phyloP scores from a whole-genome alignment of 2,113 vertebrate genomes.

The Aspiorhynchus laticeps region DNA sequence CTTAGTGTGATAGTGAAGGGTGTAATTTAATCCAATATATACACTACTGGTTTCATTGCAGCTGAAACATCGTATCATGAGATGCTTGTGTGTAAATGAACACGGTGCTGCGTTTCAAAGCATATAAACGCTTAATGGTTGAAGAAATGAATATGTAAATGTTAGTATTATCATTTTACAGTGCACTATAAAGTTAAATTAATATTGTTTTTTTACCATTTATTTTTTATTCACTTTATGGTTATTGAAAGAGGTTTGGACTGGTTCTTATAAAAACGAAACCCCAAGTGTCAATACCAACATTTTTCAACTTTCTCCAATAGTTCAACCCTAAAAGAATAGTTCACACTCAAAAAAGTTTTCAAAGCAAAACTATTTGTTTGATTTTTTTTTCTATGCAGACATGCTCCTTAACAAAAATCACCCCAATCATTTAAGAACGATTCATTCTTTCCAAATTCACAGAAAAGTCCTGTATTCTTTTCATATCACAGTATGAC shows the following conservation, averaged over 20 bases:
- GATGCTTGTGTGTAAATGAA: background rate
- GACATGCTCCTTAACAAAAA: background rate
- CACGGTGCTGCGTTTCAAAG: background rate
- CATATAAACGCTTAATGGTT: background rate
- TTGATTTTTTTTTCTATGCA: background rate
- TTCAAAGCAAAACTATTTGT: too few species aligned
- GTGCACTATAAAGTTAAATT: background rate
- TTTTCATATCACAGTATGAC: background rate
- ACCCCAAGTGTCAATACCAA: background rate
- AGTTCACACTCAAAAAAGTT: too few species aligned
- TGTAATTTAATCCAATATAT: background rate
- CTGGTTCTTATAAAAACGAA: background rate
- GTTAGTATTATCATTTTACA: background rate
- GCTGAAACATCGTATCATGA: background rate
- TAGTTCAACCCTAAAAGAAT: background rate
- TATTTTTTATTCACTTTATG: background rate
- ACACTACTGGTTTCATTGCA: background rate
- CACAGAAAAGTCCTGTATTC: background rate
- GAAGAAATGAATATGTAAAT: background rate
- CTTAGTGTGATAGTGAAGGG: background rate
- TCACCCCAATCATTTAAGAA: background rate
- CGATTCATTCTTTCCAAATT: background rate
- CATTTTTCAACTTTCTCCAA: background rate
- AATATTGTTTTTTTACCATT: too few species aligned
- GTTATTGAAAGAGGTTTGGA: background rate